A percentile compares a stretch with the other conserved stretches of the same genome.
Evolutionary conservation across 64 coral and sea anemone genomes (phyloP).

Genomic region (Actinia tenebrosa): DNA sequence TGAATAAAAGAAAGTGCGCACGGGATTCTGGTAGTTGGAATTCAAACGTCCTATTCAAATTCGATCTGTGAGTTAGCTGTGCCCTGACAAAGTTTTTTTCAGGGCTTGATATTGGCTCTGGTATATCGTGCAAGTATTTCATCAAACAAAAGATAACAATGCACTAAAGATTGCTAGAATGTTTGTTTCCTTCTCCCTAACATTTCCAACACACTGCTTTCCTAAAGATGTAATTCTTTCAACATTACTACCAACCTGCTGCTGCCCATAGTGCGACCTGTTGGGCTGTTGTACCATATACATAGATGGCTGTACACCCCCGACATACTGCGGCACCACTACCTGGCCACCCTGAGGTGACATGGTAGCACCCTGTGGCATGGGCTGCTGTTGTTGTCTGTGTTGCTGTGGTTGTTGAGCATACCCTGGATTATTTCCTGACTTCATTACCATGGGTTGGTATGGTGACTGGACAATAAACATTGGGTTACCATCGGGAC

Average conservation of each 20-base stretch:
- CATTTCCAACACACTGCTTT: too few species aligned
- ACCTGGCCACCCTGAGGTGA: slow-evolving; percentile 47
- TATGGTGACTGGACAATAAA: slow-evolving; percentile 63
- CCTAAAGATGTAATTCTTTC: too few species aligned
- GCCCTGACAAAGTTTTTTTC: too few species aligned
- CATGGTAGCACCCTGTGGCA: slow-evolving; percentile 12
- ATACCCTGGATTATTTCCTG: slow-evolving; percentile 27
- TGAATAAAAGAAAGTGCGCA: too few species aligned
- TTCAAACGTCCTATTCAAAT: too few species aligned
- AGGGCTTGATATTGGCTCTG: too few species aligned
- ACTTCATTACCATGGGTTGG: slow-evolving; percentile 71
- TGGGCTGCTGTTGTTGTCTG: slow-evolving; percentile 49
- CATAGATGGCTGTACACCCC: slow-evolving; percentile 63
- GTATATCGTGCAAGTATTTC: too few species aligned
- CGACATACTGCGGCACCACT: slow-evolving; percentile 73
- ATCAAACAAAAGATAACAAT: too few species aligned
- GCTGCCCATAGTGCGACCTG: slow-evolving; percentile 64
- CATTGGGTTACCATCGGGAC: slow-evolving; percentile 71
- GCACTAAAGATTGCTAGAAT: too few species aligned
- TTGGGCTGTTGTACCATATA: slow-evolving; percentile 68
- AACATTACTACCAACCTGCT: slow-evolving; percentile 23
- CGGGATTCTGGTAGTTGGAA: too few species aligned
- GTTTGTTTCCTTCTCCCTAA: too few species aligned
- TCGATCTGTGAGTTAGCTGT: too few species aligned
- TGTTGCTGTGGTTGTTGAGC: slow-evolving; percentile 43